A percentile compares a stretch with the other conserved stretches of the same genome.
Conservation (phyloP, 2,888 invertebrate species). For the Lordiphosa fenestrarum region DNA sequence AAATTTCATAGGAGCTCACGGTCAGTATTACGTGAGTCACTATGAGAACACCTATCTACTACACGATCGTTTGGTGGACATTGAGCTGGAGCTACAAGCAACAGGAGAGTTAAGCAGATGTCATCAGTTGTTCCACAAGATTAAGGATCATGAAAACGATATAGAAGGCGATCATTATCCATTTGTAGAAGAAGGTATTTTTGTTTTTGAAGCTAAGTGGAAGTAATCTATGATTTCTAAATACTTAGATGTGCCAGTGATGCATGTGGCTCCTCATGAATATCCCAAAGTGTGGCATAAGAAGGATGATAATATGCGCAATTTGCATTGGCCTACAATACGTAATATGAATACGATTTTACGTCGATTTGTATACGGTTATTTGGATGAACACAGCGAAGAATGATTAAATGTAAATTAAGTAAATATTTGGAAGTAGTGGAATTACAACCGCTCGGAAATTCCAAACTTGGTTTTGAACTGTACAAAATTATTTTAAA, state of each 20-base stretch:
- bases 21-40: constrained; percentile 92
- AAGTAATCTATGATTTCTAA: constrained; percentile 13
- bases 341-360: constrained; percentile 42
- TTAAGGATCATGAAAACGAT: constrained; percentile 83
- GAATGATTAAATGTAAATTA: background rate
- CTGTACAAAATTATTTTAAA: too few species aligned
- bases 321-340: constrained; percentile 47
- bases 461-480: too few species aligned
- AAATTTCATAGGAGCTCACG: constrained; percentile 92
- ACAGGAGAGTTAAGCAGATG: constrained; percentile 82
- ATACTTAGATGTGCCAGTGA: constrained; percentile 81
- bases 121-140: constrained; percentile 85
- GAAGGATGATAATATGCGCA: constrained; percentile 84
- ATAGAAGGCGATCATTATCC: constrained; percentile 97
- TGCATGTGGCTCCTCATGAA: constrained; percentile 94
- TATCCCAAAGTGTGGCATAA: constrained; percentile 97
- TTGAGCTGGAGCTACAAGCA: constrained; percentile 84
- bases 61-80: constrained; percentile 85
- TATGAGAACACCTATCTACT: constrained; percentile 88
- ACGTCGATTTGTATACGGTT: constrained; percentile 30
- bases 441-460: too few species aligned
- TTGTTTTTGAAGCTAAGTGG: too few species aligned
- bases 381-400: constrained; percentile 8
- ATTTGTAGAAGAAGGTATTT: constrained; percentile 82
- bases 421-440: too few species aligned